Evolutionary conservation across 2,797 vertebrate genomes (phyloP), one percentile per base, ranked within the genome.

Genomic region (Benthosema pterotum): DNA sequence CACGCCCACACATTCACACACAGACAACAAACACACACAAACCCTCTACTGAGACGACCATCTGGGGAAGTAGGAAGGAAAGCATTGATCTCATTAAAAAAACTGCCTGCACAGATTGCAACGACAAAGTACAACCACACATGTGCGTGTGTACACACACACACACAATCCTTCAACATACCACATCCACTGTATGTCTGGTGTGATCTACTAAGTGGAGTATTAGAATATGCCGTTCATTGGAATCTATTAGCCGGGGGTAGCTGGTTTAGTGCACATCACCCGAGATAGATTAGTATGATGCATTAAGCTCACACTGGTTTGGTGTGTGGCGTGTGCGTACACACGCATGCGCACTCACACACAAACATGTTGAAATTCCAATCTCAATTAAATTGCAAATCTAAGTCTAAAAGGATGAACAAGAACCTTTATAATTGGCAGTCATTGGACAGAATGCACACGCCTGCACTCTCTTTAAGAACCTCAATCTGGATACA

Each of bases 191-290:
- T 38, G 25, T 14, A 12, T 71, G 63, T 65, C 63, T 69, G 48
- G 72, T 78, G 72, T 80, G 82, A 90, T 88, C 87, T 74, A 85
- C 84, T 86, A 88, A 86, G 74, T 77, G 79, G 74, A 77, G 77
- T 78, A 79, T 82, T n/a, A n/a, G 88, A 89, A 77, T 71, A 79
- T 76, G 57, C 57, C 72, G 72, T 85, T 91, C 72, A 78, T 82
- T 83, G 77, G 74, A 89, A 87, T 88, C 73, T 86, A 87, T 88
- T 89, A 89, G 82, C 82, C 32, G 1, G 52, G 19, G 72, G 71
- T 67, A 73, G 61, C 63, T 69, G 78, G 80, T 66, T 80, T 77
- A 69, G 59, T 81, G 74, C 72, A 67, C 75, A 76, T 78, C 77
- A 73, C 63, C 73, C 28, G 28, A 32, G 3, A 69, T 54, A 60